Base-by-base conservation (phyloP, 2,113 vertebrate species). In the Paracanthobrama guichenoti region DNA sequence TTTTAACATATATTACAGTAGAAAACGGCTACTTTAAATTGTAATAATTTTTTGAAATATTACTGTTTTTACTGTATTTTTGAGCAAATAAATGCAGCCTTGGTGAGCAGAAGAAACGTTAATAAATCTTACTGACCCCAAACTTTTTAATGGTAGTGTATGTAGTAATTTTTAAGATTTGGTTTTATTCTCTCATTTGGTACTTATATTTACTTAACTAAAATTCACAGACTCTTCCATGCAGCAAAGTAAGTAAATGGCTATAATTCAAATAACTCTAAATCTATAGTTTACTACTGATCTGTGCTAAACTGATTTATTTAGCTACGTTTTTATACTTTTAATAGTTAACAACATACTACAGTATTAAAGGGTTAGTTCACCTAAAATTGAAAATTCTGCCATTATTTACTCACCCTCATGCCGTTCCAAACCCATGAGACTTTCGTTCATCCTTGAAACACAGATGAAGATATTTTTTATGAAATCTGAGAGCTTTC, bases 181-280 rank as follows among this genome's bases (percentile, higher is more conserved):
- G 35, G 1, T 53, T 31, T 28, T 44, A 26, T 20, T 50, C 7
- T 57, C 12, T 55, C 8, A 39, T 22, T 28, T 4, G 12, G 4
- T 74, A 59, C 48, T n/a, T n/a, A 16, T 60, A 35, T 90, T 89
- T 93, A 94, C 96, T 98, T 97, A 95, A 96, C 95, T 92, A 89
- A 66, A 64, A 42, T 31, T 73, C 89, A 84, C 93, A 99, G 98
- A 84, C 96, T 99, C 86, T 99, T 99, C 89, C 98, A 99, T 91
- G 97, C 98, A 92, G 98, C 98, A 88, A 99, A 99, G 98, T 99
- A 96, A 98, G 97, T 98, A 20, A 26, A 10, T 6, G 3, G n/a
- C 28, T 88, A 86, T 85, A 75, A 69, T 69, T 69, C 8, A 11
- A 67, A 67, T 35, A 67, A 2, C 16, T 66, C 14, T 66, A 62